Percentiles rank a stretch among this genome's conserved stretches.
Conservation (phyloP, 2,113 vertebrate species). For the Oreochromis spilurus region DNA sequence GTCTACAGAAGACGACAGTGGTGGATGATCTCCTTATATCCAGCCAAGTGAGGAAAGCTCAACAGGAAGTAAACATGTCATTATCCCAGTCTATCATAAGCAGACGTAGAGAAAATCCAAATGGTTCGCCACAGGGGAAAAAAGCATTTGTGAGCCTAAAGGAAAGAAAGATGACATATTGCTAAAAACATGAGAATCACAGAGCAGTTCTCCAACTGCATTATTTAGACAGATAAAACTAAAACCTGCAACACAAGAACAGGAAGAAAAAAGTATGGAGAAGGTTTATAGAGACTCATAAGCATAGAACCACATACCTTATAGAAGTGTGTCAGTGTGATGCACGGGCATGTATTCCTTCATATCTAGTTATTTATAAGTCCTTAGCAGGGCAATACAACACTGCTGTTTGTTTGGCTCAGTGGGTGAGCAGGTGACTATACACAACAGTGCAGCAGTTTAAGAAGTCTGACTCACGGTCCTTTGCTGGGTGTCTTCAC, state of each 20-base stretch:
- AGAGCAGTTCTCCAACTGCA: background rate
- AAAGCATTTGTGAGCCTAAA: background rate
- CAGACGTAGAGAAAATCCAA: background rate
- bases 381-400: background rate
- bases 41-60: background rate
- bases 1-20: background rate
- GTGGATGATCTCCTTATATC: background rate
- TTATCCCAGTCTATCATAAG: background rate
- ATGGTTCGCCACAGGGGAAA: background rate
- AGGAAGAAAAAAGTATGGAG: background rate
- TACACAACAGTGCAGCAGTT: background rate
- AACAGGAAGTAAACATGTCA: background rate
- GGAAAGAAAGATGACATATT: background rate
- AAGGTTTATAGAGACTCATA: background rate
- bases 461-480: background rate
- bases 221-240: background rate
- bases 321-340: background rate
- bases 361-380: background rate
- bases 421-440: background rate
- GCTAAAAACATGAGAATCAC: background rate
- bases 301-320: background rate
- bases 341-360: background rate
- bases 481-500: background rate
- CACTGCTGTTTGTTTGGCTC: background rate
- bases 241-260: background rate